Percentiles rank a stretch among this genome's conserved stretches.
phyloP scores from a whole-genome alignment of 2,888 invertebrate genomes.

The Drosophila emarginata region DNA sequence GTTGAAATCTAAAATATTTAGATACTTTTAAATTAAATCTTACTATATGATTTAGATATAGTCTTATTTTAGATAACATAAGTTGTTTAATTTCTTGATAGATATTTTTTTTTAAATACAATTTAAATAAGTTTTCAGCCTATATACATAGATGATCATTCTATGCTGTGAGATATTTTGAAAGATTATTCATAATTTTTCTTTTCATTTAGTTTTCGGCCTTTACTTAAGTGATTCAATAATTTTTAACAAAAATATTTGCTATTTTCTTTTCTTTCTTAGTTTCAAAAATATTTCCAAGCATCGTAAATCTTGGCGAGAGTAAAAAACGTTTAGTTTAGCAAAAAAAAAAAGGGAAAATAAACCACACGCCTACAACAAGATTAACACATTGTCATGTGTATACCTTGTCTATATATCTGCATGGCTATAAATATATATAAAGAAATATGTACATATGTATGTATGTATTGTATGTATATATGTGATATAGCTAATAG shows the following conservation, averaged over 20 bases:
- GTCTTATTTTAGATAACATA: too few relatives aligned
- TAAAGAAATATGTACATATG: background rate
- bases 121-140: background rate
- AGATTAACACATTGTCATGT: conserved; percentile 36
- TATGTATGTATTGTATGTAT: too few relatives aligned
- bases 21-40: too few relatives aligned
- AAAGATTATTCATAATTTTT: conserved; percentile 56
- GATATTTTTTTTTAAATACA: background rate
- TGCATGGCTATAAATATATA: background rate
- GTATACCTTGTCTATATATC: conserved; percentile 5
- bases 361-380: conserved; percentile 35
- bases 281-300: background rate
- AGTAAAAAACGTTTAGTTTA: conserved; percentile 35
- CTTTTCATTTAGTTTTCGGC: conserved; percentile 17
- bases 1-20: too few relatives aligned
- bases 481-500: background rate
- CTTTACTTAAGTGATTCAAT: conserved; percentile 54
- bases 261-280: conserved; percentile 2
- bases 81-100: too few relatives aligned
- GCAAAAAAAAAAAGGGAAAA: background rate
- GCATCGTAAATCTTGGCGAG: conserved; percentile 35
- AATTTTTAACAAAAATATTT: conserved; percentile 27
- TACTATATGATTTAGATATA: too few relatives aligned
- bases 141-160: background rate
- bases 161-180: conserved; percentile 15